Base-by-base conservation (phyloP, 92 coral and sea anemone genomes). In the Siderastrea radians region DNA sequence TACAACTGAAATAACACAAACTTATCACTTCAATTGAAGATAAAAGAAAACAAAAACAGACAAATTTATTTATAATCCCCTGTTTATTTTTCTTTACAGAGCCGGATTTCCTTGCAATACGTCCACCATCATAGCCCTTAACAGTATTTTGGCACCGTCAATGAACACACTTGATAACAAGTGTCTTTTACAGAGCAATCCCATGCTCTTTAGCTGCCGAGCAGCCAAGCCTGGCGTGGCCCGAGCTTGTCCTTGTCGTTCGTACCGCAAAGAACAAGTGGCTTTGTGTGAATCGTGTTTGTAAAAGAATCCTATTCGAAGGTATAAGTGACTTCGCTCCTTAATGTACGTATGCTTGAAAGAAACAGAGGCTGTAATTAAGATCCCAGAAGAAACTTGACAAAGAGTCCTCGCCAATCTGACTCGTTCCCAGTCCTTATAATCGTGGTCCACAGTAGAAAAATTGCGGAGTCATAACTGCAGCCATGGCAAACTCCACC, bases 231-330 rank as follows among this genome's bases (percentile, higher is more conserved):
- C 91, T 77, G 77, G 86, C 76, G 75, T 87, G 54, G 81, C 71
- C n/a, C 94, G 97, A 19, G 16, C 95, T 38, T 97, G 99, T 60
- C 98, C 98, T 11, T 97, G 99, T 67, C 95, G 99, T 72, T 93
- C 92, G 15, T 93, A 84, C 87, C 96, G 91, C 46, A 91, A 90
- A 82, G 96, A 95, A 74, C 99, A 97, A 93, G 99, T 97, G 79
- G 99, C 99, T 9, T 71, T 97, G 16, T 97, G 74, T 69, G 74
- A 69, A 10, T 45, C 74, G 16, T 69, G 74, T 69, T 69, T 64
- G 7, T 64, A 15, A 69, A 69, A 13, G 74, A 47, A 69, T 5
- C 14, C 74, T 69, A n/a, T 61, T 61, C 5, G 38, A 26, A 26
- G 38, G 38, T 26, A 26, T 26, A 26, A 26, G 38, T 0, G 38